Base-by-base conservation (phyloP, 2,797 vertebrate species). In the Tragelaphus eurycerus region DNA sequence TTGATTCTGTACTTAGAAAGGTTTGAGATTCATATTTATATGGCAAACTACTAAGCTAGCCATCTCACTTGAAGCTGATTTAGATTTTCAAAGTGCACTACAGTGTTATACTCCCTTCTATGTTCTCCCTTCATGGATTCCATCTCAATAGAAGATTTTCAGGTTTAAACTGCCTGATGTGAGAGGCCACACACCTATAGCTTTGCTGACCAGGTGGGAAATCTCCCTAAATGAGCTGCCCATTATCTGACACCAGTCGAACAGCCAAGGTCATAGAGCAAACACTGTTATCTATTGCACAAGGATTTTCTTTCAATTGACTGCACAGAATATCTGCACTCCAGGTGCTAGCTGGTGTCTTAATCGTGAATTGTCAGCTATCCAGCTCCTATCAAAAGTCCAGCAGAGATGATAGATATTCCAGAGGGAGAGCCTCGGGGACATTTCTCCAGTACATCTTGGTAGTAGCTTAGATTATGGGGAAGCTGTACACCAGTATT, bases 291-390 rank as follows among this genome's bases (percentile, higher is more conserved):
- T 60, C 64, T 83, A 86, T 57, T n/a, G 48, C 48, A 94, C 31
- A 78, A 1, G 34, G n/a, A 90, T 76, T 83, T 86, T 67, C 89
- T 90, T 94, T 91, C 74, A 90, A 82, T 74, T 50, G 60, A 76
- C 54, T 59, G 74, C 43, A 88, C 52, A 89, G 57, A 90, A 11
- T 31, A 79, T 46, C 54, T 93, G 43, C 17, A 48, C 76, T 93
- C 34, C 31, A 93, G 54, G 90, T 93, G 50, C 60, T 76, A 60
- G 25, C 34, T 89, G 76, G 79, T 64, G 82, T 94, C 86, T 97
- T 94, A 94, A 94, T 76, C 89, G 62, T 74, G 62, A 95, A 91
- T 90, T 97, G 31, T 93, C 89, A 89, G 86, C 59, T 85, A 89
- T 78, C 38, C 15, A 82, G 9, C 52, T 89, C 59, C 92, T 93